Evolutionary conservation across 2,797 vertebrate genomes (phyloP).

Genomic region (Poecilia gillii): DNA sequence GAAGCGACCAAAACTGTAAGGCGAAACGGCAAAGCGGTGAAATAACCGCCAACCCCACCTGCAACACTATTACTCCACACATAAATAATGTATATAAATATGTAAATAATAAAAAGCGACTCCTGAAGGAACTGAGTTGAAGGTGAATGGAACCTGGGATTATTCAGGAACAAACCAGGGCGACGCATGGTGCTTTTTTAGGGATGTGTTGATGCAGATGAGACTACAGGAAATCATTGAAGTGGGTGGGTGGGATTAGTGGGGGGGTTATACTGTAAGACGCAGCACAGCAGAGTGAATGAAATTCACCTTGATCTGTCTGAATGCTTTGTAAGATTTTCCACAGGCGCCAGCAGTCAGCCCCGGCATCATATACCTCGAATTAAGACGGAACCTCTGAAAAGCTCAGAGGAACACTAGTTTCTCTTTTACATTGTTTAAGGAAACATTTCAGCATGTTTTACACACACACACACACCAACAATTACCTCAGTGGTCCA

Average conservation of each 20-base stretch:
- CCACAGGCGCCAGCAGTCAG: slow-evolving; percentile 67
- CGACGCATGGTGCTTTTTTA: slow-evolving; percentile 35
- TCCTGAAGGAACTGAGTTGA: slow-evolving; percentile 58
- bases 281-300: slow-evolving; percentile 65
- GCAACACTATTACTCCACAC: background rate
- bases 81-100: background rate
- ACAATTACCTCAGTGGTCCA: slow-evolving; percentile 82
- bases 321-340: slow-evolving; percentile 73
- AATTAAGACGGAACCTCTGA: slow-evolving; percentile 60
- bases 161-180: slow-evolving; percentile 40
- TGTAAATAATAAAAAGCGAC: slow-evolving; percentile 5
- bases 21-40: background rate
- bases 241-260: background rate
- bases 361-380: slow-evolving; percentile 80
- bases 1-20: background rate
- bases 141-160: slow-evolving; percentile 37
- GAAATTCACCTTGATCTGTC: slow-evolving; percentile 71
- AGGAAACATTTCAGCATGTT: slow-evolving; percentile 75
- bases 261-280: slow-evolving; percentile 19
- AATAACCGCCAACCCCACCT: background rate
- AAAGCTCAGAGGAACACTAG: slow-evolving; percentile 71
- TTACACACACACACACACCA: slow-evolving; percentile 67
- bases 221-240: slow-evolving; percentile 28
- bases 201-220: slow-evolving; percentile 33
- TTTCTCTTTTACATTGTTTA: slow-evolving; percentile 69